These are phyloP conservation scores for Pungitius pungitius DNA, from an alignment of 2,113 vertebrate genomes.

Conservation along the genomic window DNA sequence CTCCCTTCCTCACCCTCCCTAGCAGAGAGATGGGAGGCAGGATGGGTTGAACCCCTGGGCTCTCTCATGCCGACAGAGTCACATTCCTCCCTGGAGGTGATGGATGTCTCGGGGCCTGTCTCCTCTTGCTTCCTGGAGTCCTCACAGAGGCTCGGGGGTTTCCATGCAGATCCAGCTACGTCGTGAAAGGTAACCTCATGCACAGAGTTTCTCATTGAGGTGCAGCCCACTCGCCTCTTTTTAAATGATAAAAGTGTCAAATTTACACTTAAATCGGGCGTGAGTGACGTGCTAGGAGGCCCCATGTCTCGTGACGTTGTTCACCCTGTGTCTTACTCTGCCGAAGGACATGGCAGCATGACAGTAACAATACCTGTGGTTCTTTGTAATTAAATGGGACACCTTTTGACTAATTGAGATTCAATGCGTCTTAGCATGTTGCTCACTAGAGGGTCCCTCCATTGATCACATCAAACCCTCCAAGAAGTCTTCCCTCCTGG, in stretches of 20 bases:
- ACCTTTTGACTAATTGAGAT: background rate
- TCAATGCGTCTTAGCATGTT: background rate
- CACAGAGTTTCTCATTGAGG: slow-evolving; percentile 26
- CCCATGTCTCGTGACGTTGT: background rate
- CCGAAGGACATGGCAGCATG: background rate
- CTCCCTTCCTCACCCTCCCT: slow-evolving; percentile 37
- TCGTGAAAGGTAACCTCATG: slow-evolving; percentile 40
- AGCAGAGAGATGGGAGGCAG: no score
- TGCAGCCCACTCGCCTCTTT: slow-evolving; percentile 11
- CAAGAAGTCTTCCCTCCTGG: background rate
- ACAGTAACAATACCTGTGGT: background rate
- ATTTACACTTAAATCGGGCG: background rate
- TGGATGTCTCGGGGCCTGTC: slow-evolving; percentile 76
- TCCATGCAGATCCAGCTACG: slow-evolving; percentile 57
- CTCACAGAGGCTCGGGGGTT: slow-evolving; percentile 47
- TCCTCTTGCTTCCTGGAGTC: slow-evolving; percentile 71
- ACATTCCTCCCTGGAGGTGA: slow-evolving; percentile 75
- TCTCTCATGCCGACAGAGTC: slow-evolving; percentile 61
- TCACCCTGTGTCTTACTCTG: background rate
- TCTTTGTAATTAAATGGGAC: background rate
- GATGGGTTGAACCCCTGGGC: slow-evolving; percentile 58
- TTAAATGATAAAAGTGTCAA: slow-evolving; percentile 19
- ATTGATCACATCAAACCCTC: slow-evolving; percentile 2
- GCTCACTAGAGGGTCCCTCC: background rate
- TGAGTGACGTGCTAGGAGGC: background rate